Conservation (phyloP, 2,797 vertebrate genomes). For the Gadopsis marmoratus region DNA sequence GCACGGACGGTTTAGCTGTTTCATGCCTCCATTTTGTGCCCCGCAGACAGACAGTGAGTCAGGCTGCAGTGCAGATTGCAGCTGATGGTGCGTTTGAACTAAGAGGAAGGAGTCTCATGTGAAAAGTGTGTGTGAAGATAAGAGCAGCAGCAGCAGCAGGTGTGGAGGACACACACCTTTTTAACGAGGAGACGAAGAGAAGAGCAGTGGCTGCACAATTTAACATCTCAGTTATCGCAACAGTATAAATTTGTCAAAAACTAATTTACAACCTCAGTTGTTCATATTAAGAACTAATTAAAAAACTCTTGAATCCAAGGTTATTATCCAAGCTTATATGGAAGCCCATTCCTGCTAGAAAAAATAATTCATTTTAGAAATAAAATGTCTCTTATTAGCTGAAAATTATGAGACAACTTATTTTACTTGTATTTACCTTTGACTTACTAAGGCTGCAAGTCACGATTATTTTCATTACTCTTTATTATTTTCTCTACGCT, state of each 20-base stretch:
- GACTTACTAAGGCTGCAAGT: background rate
- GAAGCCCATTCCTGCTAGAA: background rate
- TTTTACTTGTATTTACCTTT: background rate
- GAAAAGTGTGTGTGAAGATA: slow-evolving; percentile 28
- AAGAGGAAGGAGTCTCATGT: slow-evolving; percentile 36
- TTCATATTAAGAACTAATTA: background rate
- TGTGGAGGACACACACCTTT: slow-evolving; percentile 8
- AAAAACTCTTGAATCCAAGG: background rate
- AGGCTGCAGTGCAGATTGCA: slow-evolving; percentile 42
- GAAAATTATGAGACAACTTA: background rate
- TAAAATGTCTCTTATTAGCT: background rate
- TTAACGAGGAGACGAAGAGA: slow-evolving; percentile 14
- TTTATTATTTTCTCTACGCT: background rate
- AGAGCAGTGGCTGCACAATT: slow-evolving; percentile 46
- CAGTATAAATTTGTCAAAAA: background rate
- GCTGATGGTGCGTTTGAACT: slow-evolving; percentile 39
- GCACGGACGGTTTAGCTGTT: background rate
- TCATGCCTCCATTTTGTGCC: slow-evolving; percentile 60
- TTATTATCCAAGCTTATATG: background rate
- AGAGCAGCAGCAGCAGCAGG: slow-evolving; percentile 29
- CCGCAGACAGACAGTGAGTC: slow-evolving; percentile 55
- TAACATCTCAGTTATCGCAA: background rate
- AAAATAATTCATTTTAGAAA: background rate
- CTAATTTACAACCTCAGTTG: slow-evolving; percentile 10
- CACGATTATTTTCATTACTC: background rate